These are phyloP conservation scores for Spisula solida DNA, from an alignment of 2,888 invertebrate species.

Conservation along the genomic window DNA sequence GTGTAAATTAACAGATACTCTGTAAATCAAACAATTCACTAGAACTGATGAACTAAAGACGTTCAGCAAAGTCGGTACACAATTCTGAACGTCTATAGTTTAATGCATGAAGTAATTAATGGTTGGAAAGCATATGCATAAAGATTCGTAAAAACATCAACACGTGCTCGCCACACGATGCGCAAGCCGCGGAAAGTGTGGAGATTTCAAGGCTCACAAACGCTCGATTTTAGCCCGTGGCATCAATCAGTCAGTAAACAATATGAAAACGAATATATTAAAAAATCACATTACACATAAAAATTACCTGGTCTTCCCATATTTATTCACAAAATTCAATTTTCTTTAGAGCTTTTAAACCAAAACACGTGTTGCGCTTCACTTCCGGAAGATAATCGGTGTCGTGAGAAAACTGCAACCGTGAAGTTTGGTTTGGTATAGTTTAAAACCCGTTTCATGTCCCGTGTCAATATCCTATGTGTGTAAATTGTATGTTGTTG, in stretches of 20 bases:
- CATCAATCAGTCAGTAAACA: background rate
- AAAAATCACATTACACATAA: background rate
- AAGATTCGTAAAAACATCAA: background rate
- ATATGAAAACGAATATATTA: background rate
- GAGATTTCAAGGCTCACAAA: background rate
- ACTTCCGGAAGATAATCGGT: constrained; percentile 22
- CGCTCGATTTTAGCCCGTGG: background rate
- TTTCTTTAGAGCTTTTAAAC: background rate
- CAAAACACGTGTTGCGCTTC: constrained; percentile 34
- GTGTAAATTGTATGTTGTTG: no score
- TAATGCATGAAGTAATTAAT: no score
- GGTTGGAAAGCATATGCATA: no score
- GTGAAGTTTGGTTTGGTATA: background rate
- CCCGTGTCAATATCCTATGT: no score
- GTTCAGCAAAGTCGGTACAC: no score
- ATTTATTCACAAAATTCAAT: background rate
- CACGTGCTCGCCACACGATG: background rate
- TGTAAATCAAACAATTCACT: no score
- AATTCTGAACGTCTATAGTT: no score
- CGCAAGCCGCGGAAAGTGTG: background rate
- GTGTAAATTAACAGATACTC: no score
- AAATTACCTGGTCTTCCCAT: constrained; percentile 56
- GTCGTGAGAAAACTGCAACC: background rate
- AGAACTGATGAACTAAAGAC: no score
- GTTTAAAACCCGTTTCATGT: background rate